A percentile compares a stretch with the other conserved stretches of the same genome.
Conservation (phyloP, 2,113 vertebrate genomes). For the Nannobrachium achirus region DNA sequence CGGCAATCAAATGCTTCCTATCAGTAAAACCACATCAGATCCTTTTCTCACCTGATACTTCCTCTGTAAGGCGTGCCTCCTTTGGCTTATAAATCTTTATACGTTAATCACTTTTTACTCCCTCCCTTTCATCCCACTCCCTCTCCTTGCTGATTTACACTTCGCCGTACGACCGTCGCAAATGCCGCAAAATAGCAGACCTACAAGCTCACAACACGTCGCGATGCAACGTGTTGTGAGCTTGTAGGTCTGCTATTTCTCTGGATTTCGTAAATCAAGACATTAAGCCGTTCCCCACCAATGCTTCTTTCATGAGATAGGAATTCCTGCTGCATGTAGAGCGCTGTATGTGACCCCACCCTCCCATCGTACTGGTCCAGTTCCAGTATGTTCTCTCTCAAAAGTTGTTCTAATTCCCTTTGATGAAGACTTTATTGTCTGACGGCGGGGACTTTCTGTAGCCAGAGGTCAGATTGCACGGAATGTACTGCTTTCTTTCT, state of each 20-base stretch:
- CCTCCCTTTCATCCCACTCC: slow-evolving; percentile 5
- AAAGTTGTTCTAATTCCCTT: background rate
- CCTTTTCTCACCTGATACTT: background rate
- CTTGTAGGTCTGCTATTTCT: no score
- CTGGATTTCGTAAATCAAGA: no score
- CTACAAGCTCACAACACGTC: no score
- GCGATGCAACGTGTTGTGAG: no score
- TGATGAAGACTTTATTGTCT: slow-evolving; percentile 34
- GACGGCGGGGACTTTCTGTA: slow-evolving; percentile 39
- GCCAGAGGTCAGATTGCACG: slow-evolving; percentile 48
- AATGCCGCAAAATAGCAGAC: no score
- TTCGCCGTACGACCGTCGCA: no score
- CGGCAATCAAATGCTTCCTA: background rate
- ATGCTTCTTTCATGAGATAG: no score
- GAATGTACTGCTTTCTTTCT: slow-evolving; percentile 44
- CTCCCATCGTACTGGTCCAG: background rate
- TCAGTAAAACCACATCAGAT: background rate
- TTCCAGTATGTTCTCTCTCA: background rate
- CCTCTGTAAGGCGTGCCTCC: background rate
- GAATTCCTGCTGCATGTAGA: no score
- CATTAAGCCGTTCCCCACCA: no score
- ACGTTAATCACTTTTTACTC: background rate
- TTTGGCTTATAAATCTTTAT: no score
- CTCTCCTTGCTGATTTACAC: background rate
- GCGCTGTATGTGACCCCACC: no score